Evolutionary conservation across 2,113 vertebrate species (phyloP).

Genomic region (Passerina amoena): DNA sequence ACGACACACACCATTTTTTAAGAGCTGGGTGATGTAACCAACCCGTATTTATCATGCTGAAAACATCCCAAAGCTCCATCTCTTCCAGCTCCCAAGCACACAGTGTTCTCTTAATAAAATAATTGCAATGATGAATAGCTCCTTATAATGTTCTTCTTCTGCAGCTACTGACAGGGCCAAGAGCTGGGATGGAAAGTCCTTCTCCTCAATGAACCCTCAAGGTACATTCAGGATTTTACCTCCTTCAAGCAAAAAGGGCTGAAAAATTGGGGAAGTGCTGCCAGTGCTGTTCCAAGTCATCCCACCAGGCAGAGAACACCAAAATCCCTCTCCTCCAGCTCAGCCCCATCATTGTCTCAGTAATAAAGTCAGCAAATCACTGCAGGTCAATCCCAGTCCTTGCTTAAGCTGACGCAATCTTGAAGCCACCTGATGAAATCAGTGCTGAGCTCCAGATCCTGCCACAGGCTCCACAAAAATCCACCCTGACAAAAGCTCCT

Average conservation of each 20-base stretch:
- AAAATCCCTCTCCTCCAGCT: neutral
- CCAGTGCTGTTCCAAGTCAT: neutral
- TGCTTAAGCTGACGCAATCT: neutral
- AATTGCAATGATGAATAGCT: slow-evolving; percentile 66
- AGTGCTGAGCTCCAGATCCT: neutral
- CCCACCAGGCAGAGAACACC: neutral
- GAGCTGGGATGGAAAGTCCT: neutral
- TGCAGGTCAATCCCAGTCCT: neutral
- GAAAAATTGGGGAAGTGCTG: neutral
- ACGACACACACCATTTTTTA: neutral
- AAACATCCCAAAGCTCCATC: slow-evolving; percentile 60
- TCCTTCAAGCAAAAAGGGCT: neutral
- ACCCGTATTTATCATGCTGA: slow-evolving; percentile 57
- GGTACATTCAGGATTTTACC: neutral
- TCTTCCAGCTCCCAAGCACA: slow-evolving; percentile 60
- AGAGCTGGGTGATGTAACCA: slow-evolving; percentile 50
- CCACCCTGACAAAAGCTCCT: neutral
- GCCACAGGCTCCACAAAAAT: neutral
- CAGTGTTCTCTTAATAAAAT: slow-evolving; percentile 64
- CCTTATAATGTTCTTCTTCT: slow-evolving; percentile 29
- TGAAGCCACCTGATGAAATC: neutral
- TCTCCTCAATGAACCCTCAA: neutral
- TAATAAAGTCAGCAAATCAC: neutral
- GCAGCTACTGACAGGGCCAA: slow-evolving; percentile 32
- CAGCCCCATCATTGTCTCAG: neutral